Conservation (phyloP, 2,888 invertebrate genomes). For the Callyntrura guangdongensis region DNA sequence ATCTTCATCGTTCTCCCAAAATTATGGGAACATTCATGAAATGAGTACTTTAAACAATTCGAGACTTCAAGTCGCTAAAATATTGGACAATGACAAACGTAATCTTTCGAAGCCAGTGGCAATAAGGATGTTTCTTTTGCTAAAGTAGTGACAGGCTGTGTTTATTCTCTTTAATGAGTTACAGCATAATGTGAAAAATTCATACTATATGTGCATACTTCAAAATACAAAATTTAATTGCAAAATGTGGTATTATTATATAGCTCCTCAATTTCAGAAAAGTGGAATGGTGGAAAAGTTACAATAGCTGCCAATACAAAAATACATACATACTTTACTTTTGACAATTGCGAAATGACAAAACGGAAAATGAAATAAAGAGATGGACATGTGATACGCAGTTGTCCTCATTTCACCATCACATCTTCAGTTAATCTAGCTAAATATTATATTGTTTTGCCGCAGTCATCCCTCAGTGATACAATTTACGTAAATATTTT, state of each 20-base stretch:
- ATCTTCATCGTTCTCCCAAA: neutral
- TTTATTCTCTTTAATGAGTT: constrained; percentile 16
- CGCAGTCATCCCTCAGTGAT: neutral
- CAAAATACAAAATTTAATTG: neutral
- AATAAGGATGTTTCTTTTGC: neutral
- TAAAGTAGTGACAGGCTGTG: neutral
- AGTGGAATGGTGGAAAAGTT: constrained; percentile 18
- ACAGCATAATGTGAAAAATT: neutral
- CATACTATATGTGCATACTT: too few relatives aligned
- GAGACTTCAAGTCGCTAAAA: neutral
- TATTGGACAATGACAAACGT: neutral
- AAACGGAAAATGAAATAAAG: constrained; percentile 45
- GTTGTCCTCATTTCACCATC: neutral
- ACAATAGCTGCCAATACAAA: constrained; percentile 57
- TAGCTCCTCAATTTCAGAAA: constrained; percentile 44
- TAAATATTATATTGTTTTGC: neutral
- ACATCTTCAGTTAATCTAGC: constrained; percentile 52
- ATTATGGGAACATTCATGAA: neutral
- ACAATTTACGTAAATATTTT: constrained; percentile 27
- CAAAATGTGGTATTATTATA: neutral
- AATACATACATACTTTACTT: constrained; percentile 36
- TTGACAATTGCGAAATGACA: constrained; percentile 66
- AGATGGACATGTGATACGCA: constrained; percentile 25
- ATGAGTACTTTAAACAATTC: neutral
- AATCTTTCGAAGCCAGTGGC: neutral